phyloP scores from a whole-genome alignment of 2,797 vertebrate species.

The Pangasius krempfi region DNA sequence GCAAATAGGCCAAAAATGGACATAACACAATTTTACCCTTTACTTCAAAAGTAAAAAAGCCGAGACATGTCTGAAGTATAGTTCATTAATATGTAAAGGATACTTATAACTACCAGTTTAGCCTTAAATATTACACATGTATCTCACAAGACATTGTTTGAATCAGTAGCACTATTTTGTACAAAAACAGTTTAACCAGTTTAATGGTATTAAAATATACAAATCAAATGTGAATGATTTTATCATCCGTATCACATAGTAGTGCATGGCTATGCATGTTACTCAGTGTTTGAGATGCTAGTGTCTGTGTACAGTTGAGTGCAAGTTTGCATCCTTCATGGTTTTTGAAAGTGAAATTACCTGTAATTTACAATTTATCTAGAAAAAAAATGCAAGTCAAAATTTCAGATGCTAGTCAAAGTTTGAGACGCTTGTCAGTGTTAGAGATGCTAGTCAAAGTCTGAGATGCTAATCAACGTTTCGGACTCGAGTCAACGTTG shows the following conservation, averaged over 20 bases:
- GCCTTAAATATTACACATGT: background rate
- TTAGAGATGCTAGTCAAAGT: background rate
- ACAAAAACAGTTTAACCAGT: background rate
- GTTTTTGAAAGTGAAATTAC: background rate
- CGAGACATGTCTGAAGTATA: background rate
- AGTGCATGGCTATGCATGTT: background rate
- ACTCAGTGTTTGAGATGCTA: background rate
- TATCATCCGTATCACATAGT: background rate
- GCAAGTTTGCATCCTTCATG: background rate
- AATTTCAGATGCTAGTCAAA: background rate
- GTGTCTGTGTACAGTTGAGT: background rate
- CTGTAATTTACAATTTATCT: background rate
- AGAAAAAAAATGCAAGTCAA: background rate
- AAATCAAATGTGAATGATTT: background rate
- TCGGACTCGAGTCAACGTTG: background rate
- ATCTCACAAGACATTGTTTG: background rate
- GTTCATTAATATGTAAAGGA: background rate
- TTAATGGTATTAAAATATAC: background rate
- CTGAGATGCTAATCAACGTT: background rate
- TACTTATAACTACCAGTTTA: background rate
- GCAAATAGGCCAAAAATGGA: background rate
- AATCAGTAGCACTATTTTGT: background rate
- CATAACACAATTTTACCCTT: background rate
- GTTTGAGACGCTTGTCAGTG: background rate
- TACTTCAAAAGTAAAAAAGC: background rate